phyloP scores from a whole-genome alignment of 2,113 vertebrate genomes.

The Grammomys surdaster region DNA sequence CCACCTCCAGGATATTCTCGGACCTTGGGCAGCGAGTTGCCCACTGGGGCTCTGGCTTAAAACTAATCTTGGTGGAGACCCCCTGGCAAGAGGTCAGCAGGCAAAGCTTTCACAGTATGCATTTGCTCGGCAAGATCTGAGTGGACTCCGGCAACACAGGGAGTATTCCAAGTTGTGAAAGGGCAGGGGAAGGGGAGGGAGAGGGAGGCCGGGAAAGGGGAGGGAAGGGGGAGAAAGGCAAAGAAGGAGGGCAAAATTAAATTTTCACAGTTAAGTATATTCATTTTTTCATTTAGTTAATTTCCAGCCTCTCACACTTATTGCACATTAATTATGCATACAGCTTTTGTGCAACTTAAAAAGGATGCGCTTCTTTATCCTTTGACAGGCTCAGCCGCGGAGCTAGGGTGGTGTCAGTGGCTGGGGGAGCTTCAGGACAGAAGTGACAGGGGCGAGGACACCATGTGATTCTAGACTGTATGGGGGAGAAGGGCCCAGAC shows the following conservation, averaged over 20 bases:
- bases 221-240: background rate
- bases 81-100: conserved; percentile 71
- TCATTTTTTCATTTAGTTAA: conserved; percentile 83
- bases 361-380: conserved; percentile 67
- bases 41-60: conserved; percentile 41
- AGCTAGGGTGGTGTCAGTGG: background rate
- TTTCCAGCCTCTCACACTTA: conserved; percentile 82
- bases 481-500: background rate
- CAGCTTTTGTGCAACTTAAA: conserved; percentile 80
- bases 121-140: conserved; percentile 43
- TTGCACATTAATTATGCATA: conserved; percentile 85
- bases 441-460: background rate
- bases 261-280: conserved; percentile 83
- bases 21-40: conserved; percentile 38
- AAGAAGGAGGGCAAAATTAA: conserved; percentile 81
- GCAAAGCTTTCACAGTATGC: conserved; percentile 29
- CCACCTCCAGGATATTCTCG: background rate
- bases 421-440: conserved; percentile 26
- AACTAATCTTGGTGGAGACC: conserved; percentile 67
- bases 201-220: background rate
- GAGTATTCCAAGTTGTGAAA: conserved; percentile 66
- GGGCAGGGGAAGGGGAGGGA: background rate
- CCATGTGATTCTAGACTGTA: background rate
- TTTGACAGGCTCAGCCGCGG: conserved; percentile 42
- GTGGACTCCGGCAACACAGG: background rate